Evolutionary conservation across 2,113 vertebrate genomes (phyloP), one percentile per base, ranked within the genome.

Genomic region (Neopipo cinnamomea): DNA sequence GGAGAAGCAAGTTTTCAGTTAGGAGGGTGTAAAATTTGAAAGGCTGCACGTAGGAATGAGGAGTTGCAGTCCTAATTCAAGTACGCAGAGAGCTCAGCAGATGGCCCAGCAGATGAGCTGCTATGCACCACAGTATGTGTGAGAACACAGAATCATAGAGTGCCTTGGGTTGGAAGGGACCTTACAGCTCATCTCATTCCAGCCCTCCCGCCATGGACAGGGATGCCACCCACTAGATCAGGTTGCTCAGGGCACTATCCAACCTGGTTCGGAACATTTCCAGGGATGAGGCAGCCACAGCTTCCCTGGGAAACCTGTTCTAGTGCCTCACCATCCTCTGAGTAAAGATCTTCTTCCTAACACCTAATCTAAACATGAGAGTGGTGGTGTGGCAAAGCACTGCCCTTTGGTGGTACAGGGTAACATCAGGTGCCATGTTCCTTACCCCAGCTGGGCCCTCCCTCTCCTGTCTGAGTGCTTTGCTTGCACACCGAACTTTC

Each of bases 41-140:
- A 84, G 67, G 83, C 75, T 96, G 93, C 81, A 59, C 8, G 4
- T 20, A 86, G 89, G 70, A 81, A 88, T 13, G 80, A 86, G 80
- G 75, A 93, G 80, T 41, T 0, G 7, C 88, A 87, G 93, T 80
- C 93, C 76, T 68, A 53, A 92, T 93, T 89, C 0, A 20, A 92
- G 84, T 35, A 46, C 0, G 3, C 76, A 8, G 44, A 65, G 90
- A 76, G 85, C 88, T 86, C 68, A 53, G 90, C 61, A 63, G 88
- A 95, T 97, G 94, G 93, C 78, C 77, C 75, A 77, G 66, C 93
- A 97, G 96, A 89, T 16, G 90, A 96, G 92, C 28, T 95, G 93
- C 94, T 95, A 71, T 92, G 93, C 66, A 52, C 68, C 68, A 68
- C 7, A 0, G 33, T 25, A 27, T 5, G 63, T 80, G 90, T 58